A percentile compares a stretch with the other conserved stretches of the same genome.
These are phyloP conservation scores for Oceanodroma leucorhoa DNA, from an alignment of 2,797 vertebrate species.

Conservation along the genomic window DNA sequence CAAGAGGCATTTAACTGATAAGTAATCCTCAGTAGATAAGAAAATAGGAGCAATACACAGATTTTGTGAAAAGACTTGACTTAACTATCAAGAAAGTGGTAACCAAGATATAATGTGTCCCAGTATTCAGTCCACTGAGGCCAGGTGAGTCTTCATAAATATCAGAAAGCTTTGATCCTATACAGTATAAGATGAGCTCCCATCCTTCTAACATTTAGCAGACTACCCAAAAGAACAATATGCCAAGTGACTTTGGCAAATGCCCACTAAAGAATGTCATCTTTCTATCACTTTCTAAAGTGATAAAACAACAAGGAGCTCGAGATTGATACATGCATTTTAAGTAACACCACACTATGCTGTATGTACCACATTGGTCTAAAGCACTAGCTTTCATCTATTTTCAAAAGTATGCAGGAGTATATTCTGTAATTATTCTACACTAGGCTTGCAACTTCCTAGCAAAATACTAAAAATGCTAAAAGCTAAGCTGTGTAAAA, in stretches of 20 bases:
- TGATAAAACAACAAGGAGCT: neutral
- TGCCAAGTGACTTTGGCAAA: neutral
- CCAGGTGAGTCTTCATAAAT: neutral
- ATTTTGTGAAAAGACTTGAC: neutral
- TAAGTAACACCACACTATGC: neutral
- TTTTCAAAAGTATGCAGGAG: neutral
- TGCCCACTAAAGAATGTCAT: neutral
- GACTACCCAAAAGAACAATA: neutral
- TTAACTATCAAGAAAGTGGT: neutral
- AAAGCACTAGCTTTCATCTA: neutral
- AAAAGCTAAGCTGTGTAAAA: neutral
- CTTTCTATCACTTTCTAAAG: neutral
- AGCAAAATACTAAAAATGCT: neutral
- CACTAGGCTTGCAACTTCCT: neutral
- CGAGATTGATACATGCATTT: neutral
- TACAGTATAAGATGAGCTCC: neutral
- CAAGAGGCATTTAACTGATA: neutral
- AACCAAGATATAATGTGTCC: neutral
- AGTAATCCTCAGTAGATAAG: fast-evolving
- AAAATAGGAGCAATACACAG: neutral
- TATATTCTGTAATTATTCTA: neutral
- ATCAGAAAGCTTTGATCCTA: neutral
- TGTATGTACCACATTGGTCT: neutral
- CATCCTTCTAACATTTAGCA: neutral
- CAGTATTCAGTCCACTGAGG: neutral